These are phyloP conservation scores for Boleophthalmus pectinirostris DNA, from an alignment of 2,113 vertebrate species.

Conservation along the genomic window DNA sequence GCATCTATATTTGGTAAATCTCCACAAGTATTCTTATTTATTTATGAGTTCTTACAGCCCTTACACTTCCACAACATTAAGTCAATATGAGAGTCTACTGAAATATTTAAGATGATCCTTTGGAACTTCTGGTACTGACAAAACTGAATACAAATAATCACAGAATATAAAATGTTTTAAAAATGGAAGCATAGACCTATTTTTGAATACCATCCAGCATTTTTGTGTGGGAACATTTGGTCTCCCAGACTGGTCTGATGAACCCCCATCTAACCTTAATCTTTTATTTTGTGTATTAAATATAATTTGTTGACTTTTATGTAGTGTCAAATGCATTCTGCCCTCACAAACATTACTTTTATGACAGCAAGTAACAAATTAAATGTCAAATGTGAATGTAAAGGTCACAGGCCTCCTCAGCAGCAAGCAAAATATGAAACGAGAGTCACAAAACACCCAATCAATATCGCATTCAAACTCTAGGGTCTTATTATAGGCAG, in stretches of 20 bases:
- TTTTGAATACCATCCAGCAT: background rate
- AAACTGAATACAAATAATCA: background rate
- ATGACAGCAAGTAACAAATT: background rate
- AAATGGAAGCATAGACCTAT: background rate
- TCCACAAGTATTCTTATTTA: background rate
- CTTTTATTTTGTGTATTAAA: background rate
- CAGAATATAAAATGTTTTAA: background rate
- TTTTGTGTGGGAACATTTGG: background rate
- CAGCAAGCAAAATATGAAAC: background rate
- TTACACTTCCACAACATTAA: background rate
- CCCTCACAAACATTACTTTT: background rate
- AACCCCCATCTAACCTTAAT: background rate
- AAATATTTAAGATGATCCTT: background rate
- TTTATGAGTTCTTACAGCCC: background rate
- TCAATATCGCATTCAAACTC: constrained; percentile 7
- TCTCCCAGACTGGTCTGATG: background rate
- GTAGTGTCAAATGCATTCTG: background rate
- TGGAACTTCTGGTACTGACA: background rate
- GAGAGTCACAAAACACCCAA: background rate
- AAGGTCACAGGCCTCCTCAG: background rate
- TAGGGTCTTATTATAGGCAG: constrained; percentile 2
- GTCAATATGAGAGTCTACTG: background rate
- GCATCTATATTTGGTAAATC: background rate
- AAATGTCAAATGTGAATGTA: background rate
- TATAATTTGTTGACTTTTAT: background rate